Base-by-base conservation (phyloP, 2,113 vertebrate species). In the Gila orcuttii region DNA sequence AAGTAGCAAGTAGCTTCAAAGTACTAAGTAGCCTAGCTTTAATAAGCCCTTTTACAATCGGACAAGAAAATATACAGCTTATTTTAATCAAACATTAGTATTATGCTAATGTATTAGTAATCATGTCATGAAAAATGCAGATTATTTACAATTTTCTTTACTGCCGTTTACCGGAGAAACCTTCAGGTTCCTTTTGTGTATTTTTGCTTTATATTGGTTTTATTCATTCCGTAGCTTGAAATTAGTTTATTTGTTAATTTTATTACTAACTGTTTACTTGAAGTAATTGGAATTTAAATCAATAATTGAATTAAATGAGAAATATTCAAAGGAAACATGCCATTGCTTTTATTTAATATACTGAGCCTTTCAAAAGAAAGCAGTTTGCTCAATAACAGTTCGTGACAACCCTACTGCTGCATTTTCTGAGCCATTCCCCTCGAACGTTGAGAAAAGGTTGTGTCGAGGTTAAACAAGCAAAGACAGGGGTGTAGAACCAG, bases 391-490 rank as follows among this genome's bases (percentile, higher is more conserved):
- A 45, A 8, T 74, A 47, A 55, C 28, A 78, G 64, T 45, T 62
- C 4, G n/a, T 45, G 17, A 21, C 52, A 45, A 42, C 33, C 39
- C 55, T 6, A 4, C 42, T 15, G 21, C n/a, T 52, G 50, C 9
- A 50, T 78, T 57, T 57, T 57, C 55, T 7, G 19, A 57, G 23
- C 36, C 6, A 62, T 86, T 86, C 86, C 91, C 87, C 92, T 88
- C 91, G 10, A 86, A 87, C 89, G 89, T 87, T 90, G 86, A 89
- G 87, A 36, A 6, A 25, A 87, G 87, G 88, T 89, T 91, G 4
- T 57, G 86, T 82, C 86, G 87, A 91, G 92, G 92, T 94, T 93
- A 95, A 92, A 90, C 90, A 92, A 94, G 89, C 90, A 92, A 92
- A 93, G 89, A 88, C 88, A 86, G 88, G 89, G 90, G 90, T 92